These are phyloP conservation scores for Taxidea taxus DNA, from an alignment of 2,113 vertebrate genomes.

Conservation along the genomic window DNA sequence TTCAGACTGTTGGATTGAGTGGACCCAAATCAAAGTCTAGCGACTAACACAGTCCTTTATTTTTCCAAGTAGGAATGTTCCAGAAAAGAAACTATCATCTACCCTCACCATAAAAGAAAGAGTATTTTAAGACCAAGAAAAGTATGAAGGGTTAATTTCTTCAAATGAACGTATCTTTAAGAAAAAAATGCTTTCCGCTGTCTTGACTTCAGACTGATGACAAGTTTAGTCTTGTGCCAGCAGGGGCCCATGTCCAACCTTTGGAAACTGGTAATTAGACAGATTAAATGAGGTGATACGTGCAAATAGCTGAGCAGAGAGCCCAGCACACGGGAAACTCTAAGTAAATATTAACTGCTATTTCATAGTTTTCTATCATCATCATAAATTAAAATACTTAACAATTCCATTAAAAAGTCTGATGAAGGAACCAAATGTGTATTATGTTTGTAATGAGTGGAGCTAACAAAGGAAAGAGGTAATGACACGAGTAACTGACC, in stretches of 20 bases:
- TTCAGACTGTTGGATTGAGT: background rate
- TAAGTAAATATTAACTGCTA: background rate
- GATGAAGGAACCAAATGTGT: background rate
- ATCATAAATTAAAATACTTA: constrained; percentile 1
- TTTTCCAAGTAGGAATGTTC: background rate
- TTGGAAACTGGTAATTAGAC: background rate
- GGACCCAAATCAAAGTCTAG: background rate
- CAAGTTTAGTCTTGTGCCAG: background rate
- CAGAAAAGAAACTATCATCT: background rate
- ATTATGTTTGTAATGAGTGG: background rate
- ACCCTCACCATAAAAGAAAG: background rate
- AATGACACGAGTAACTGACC: background rate
- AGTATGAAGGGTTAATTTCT: background rate
- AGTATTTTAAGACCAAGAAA: background rate
- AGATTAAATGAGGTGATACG: background rate
- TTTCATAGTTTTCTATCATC: background rate
- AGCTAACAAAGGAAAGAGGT: background rate
- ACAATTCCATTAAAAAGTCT: background rate
- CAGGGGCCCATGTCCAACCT: background rate
- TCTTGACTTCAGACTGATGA: background rate
- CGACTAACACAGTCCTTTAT: background rate
- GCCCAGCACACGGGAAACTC: background rate
- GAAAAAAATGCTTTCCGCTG: background rate
- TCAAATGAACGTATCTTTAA: background rate
- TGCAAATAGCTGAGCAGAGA: background rate